These are phyloP conservation scores for Ptychochromis oligacanthus DNA, from an alignment of 2,113 vertebrate genomes.

Conservation along the genomic window DNA sequence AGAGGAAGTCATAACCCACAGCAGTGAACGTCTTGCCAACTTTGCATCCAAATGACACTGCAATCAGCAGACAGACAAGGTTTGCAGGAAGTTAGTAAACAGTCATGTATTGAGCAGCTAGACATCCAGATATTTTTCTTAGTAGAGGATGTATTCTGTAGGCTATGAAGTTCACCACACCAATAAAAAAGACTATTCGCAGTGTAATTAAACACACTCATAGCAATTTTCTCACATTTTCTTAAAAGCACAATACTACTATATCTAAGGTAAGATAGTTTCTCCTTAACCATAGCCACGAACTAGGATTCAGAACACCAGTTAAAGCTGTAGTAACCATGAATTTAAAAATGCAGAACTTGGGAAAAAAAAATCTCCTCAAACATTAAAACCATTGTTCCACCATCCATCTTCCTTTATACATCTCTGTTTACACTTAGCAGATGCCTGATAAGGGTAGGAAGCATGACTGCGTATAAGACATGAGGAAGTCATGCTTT, in stretches of 20 bases:
- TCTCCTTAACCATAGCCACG: neutral
- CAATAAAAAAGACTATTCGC: neutral
- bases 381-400: neutral
- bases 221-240: neutral
- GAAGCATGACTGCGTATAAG: neutral
- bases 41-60: neutral
- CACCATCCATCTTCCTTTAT: neutral
- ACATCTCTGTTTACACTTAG: neutral
- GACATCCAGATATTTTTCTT: neutral
- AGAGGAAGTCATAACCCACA: neutral
- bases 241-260: neutral
- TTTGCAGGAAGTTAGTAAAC: neutral
- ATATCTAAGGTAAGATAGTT: neutral
- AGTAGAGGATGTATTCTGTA: neutral
- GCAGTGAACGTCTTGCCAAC: neutral
- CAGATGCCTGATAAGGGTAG: neutral
- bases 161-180: neutral
- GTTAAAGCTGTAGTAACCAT: neutral
- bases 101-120: neutral
- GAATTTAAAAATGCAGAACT: no score
- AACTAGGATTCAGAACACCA: neutral
- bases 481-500: slow-evolving; percentile 36
- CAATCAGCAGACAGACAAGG: neutral
- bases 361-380: no score
- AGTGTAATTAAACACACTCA: neutral